Evolutionary conservation across 2,797 vertebrate species (phyloP).

Genomic region (Rhinichthys osculus): DNA sequence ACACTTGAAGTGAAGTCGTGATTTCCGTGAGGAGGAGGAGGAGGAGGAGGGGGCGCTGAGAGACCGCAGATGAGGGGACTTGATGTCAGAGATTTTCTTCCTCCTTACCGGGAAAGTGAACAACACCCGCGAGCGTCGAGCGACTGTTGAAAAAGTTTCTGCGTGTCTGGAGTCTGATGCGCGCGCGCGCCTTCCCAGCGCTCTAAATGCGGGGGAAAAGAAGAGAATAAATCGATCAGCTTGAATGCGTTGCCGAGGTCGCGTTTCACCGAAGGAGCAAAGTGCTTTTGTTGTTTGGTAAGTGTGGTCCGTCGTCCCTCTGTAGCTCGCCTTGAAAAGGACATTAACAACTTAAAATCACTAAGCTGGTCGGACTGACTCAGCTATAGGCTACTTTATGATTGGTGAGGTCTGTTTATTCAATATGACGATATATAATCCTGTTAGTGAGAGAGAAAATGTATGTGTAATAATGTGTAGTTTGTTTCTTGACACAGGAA

Average conservation of each 20-base stretch:
- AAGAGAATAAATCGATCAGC: conserved; percentile 27
- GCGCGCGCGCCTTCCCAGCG: background rate
- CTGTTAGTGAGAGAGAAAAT: background rate
- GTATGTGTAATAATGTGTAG: background rate
- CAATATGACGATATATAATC: conserved; percentile 25
- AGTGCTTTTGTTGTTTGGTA: conserved; percentile 56
- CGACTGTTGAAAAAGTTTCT: conserved; percentile 44
- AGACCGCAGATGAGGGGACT: conserved; percentile 44
- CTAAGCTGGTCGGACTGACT: conserved; percentile 9
- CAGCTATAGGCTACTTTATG: conserved; percentile 13
- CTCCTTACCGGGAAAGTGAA: conserved; percentile 32
- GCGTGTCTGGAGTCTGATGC: conserved; percentile 1
- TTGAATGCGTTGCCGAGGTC: conserved; percentile 23
- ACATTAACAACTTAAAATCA: conserved; percentile 11
- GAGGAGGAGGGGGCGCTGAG: conserved; percentile 31
- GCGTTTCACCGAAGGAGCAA: conserved; percentile 45
- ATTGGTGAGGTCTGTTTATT: conserved; percentile 28
- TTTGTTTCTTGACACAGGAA: conserved; percentile 33
- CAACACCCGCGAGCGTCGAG: conserved; percentile 19
- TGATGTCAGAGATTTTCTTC: background rate
- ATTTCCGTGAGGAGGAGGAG: conserved; percentile 1
- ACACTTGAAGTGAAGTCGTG: conserved; percentile 8
- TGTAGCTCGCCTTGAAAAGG: conserved; percentile 15
- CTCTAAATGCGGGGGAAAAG: conserved; percentile 1
- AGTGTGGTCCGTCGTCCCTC: conserved; percentile 53